phyloP scores from a whole-genome alignment of 2,888 invertebrate genomes.

The Itoplectis maculator region DNA sequence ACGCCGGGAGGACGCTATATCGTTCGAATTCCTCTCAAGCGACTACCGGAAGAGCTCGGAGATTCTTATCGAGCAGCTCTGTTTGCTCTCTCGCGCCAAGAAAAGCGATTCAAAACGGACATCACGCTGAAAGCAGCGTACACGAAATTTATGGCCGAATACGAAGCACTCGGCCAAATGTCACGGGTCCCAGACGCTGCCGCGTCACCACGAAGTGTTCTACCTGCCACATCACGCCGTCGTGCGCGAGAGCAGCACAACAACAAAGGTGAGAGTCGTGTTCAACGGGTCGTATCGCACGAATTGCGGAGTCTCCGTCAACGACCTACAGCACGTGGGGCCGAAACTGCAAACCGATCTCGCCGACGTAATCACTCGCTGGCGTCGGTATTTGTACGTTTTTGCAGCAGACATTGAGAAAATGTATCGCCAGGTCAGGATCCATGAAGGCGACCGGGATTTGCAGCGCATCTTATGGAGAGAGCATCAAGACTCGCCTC shows the following conservation, averaged over 20 bases:
- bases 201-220: too few relatives aligned
- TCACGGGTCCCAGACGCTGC: conserved; percentile 1
- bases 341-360: conserved; percentile 43
- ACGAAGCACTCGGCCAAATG: conserved; percentile 56
- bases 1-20: conserved; percentile 68
- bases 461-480: conserved; percentile 79
- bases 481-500: conserved; percentile 4
- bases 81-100: conserved; percentile 25
- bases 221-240: conserved; percentile 46
- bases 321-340: conserved; percentile 27
- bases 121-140: conserved; percentile 17
- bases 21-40: conserved; percentile 71
- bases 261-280: conserved; percentile 36
- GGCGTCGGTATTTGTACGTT: neutral
- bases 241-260: conserved; percentile 34
- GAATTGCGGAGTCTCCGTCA: conserved; percentile 21
- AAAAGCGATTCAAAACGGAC: neutral
- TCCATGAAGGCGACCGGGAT: conserved; percentile 59
- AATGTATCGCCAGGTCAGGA: conserved; percentile 16
- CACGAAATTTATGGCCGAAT: conserved; percentile 21
- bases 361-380: conserved; percentile 5
- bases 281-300: conserved; percentile 45
- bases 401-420: conserved; percentile 65
- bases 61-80: conserved; percentile 59
- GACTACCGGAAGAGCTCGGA: conserved; percentile 61